A percentile compares a stretch with the other conserved stretches of the same genome.
phyloP scores from a whole-genome alignment of 2,888 invertebrate genomes.

The Drosophila tanythrix region DNA sequence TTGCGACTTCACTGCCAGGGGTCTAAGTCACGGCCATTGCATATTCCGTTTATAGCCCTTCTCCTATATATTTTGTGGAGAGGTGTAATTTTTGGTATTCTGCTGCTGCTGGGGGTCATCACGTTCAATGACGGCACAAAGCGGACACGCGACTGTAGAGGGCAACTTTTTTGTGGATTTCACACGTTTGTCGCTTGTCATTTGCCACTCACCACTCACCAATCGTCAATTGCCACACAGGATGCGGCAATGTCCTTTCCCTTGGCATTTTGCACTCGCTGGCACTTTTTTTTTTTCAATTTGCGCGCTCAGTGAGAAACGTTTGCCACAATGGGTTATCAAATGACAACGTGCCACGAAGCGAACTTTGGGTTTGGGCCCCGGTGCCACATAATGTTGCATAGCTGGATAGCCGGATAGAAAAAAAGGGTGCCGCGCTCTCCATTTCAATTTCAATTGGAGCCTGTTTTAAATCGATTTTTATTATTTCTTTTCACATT shows the following conservation, averaged over 20 bases:
- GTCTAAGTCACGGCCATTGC: conserved; percentile 32
- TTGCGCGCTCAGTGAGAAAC: conserved; percentile 61
- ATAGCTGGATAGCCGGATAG: conserved; percentile 42
- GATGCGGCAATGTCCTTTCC: conserved; percentile 44
- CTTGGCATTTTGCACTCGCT: conserved; percentile 56
- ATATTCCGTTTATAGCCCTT: conserved; percentile 1
- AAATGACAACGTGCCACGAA: conserved; percentile 79
- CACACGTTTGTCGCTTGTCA: conserved; percentile 64
- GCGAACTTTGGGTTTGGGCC: conserved; percentile 26
- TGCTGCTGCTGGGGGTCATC: conserved; percentile 36
- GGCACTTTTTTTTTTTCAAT: conserved; percentile 70
- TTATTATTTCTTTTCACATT: conserved; percentile 68
- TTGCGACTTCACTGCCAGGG: conserved; percentile 40
- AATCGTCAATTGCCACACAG: conserved; percentile 12
- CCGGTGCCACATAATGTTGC: conserved; percentile 31
- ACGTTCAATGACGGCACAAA: conserved; percentile 54
- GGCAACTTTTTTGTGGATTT: conserved; percentile 52
- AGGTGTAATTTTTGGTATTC: conserved; percentile 35
- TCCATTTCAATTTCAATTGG: conserved; percentile 78
- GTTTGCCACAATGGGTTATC: conserved; percentile 79
- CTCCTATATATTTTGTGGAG: neutral
- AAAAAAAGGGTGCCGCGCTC: conserved; percentile 32
- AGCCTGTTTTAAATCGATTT: conserved; percentile 79
- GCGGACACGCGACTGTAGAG: conserved; percentile 46
- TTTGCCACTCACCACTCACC: conserved; percentile 32